phyloP scores from a whole-genome alignment of 2,888 invertebrate genomes.

The Sthenelais limicola region DNA sequence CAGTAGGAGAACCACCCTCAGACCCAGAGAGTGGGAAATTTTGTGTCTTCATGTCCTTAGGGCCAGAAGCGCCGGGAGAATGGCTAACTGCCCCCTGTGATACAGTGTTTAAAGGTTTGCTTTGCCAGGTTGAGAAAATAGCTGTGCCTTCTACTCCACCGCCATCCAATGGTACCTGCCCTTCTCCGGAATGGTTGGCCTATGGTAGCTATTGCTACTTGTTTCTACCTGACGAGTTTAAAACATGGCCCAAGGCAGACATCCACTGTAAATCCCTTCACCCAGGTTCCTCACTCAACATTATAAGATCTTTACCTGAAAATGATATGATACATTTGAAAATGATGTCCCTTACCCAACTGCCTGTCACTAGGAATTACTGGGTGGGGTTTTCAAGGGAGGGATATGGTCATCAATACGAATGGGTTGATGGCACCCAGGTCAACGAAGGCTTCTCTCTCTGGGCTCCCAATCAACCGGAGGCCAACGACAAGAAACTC shows the following conservation, averaged over 20 bases:
- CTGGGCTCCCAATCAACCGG: neutral
- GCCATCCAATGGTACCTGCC: constrained; percentile 37
- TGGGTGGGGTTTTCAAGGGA: constrained; percentile 1
- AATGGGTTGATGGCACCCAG: constrained; percentile 8
- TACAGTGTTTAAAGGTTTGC: neutral
- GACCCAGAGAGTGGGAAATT: neutral
- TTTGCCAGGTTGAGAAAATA: constrained; percentile 12
- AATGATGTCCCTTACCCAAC: neutral
- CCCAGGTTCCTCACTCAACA: neutral
- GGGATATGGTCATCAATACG: neutral
- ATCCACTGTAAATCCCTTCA: constrained; percentile 9
- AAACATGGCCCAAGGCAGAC: constrained; percentile 42
- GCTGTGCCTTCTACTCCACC: constrained; percentile 17
- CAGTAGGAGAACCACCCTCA: constrained; percentile 43
- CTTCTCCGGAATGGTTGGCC: constrained; percentile 35
- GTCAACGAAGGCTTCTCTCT: neutral
- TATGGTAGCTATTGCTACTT: constrained; percentile 45
- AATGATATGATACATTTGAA: neutral
- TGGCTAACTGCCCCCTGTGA: neutral
- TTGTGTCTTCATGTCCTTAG: neutral
- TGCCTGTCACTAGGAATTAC: neutral
- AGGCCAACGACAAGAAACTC: no score
- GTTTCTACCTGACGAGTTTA: constrained; percentile 38
- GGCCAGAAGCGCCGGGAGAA: neutral
- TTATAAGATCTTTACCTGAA: neutral